Conservation (phyloP, 1,140 invertebrate species). For the Drosophila aff. region DNA sequence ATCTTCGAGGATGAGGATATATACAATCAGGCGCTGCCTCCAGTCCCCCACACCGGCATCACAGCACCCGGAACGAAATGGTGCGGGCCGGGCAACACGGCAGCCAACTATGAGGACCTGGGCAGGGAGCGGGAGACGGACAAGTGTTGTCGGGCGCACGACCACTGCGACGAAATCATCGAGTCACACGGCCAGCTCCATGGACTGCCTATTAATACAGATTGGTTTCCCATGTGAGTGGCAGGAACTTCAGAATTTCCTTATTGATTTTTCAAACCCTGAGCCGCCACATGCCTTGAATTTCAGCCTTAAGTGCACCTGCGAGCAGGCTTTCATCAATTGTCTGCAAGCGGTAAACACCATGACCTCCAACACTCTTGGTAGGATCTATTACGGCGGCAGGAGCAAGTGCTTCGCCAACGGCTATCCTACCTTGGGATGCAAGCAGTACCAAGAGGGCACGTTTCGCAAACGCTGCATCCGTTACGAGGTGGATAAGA, state of each 20-base stretch:
- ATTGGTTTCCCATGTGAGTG: conserved; percentile 86
- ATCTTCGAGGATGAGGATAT: conserved; percentile 84
- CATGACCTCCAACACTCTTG: conserved; percentile 86
- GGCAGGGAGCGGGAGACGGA: conserved; percentile 89
- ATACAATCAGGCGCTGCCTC: conserved; percentile 75
- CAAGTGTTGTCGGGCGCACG: conserved; percentile 91
- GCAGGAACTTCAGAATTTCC: conserved; percentile 42
- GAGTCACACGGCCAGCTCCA: conserved; percentile 86
- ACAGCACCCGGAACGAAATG: conserved; percentile 87
- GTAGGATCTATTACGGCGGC: conserved; percentile 89
- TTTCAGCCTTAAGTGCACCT: conserved; percentile 87
- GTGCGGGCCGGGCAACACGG: conserved; percentile 91
- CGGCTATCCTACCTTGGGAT: conserved; percentile 88
- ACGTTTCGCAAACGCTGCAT: conserved; percentile 85
- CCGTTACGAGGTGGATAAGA: conserved; percentile 86
- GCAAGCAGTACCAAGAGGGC: conserved; percentile 85
- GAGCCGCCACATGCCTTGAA: conserved; percentile 28
- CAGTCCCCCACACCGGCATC: conserved; percentile 66
- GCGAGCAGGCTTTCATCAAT: conserved; percentile 89
- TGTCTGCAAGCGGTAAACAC: conserved; percentile 87
- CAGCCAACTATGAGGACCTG: conserved; percentile 89
- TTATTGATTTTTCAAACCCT: conserved; percentile 16
- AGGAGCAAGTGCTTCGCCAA: conserved; percentile 88
- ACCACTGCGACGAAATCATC: conserved; percentile 89
- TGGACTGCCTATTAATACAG: conserved; percentile 87